Evolutionary conservation across 2,113 vertebrate genomes (phyloP), one percentile per base, ranked within the genome.

Genomic region (Alectura lathami): DNA sequence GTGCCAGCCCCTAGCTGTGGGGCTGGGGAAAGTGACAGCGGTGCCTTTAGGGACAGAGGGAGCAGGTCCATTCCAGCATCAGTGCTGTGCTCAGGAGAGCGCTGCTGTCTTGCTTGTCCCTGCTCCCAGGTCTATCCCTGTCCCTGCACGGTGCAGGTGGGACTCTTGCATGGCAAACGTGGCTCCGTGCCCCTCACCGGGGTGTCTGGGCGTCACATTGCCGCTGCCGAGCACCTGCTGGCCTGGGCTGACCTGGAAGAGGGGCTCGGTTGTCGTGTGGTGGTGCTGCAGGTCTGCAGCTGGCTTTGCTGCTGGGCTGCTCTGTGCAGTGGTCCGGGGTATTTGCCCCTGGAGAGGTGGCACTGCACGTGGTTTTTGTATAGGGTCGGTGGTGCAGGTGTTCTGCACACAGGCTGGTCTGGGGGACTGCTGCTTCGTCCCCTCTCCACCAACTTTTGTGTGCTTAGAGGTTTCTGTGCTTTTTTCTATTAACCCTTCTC

Each of bases 271-370:
- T n/a, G 40, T 32, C 42, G 48, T 47, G 47, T 24, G 40, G 16
- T 23, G n/a, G 1, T 9, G 17, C 54, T n/a, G 6, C 30, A 18
- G 67, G 43, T 54, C 72, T 26, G 32, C 13, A 60, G 48, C 62
- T 11, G 3, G 6, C 3, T 24, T 40, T 54, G 80, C 32, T 84
- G 29, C 69, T 29, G 47, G 17, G n/a, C 43, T 40, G 63, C 62
- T 48, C 17, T 3, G 1, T 42, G 0, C 0, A 6, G 54, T 15
- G 8, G 17, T 2, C 5, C 2, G 40, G 83, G 81, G 53, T 17
- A 10, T 57, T 81, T 36, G 18, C 8, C 26, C 29, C 34, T n/a
- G 21, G 29, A 82, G 75, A 42, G 20, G 8, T 15, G 42, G 3
- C 21, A 2, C 36, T 76, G 40, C 7, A 34, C 50, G 20, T 17